Evolutionary conservation across 2,113 vertebrate genomes (phyloP).

Genomic region (Acanthisitta chloris): DNA sequence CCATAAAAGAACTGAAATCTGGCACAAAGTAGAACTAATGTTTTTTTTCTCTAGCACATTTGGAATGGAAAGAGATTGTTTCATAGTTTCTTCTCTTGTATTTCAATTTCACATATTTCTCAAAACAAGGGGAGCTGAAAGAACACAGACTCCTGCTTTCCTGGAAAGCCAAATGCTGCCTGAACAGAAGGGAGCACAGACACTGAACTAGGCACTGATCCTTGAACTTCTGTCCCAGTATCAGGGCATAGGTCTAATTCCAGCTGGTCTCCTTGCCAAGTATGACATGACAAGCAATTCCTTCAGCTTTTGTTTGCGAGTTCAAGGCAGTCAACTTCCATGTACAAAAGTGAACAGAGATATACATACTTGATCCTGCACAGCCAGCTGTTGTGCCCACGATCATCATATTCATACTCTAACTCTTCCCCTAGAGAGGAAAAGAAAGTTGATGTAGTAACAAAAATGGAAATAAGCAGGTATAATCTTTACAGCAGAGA

Average conservation of each 20-base stretch:
- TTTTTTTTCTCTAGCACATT: not conserved
- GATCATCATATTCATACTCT: slow-evolving; percentile 95
- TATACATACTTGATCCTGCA: slow-evolving; percentile 90
- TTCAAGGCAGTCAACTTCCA: not conserved
- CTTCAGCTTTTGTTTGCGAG: not conserved
- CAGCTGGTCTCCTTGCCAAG: not conserved
- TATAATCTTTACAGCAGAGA: not conserved
- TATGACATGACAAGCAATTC: not conserved
- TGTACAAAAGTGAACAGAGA: not conserved
- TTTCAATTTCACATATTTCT: not conserved
- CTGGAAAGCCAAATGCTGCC: not conserved
- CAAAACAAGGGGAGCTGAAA: not conserved
- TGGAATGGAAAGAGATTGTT: not conserved
- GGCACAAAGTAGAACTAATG: not conserved
- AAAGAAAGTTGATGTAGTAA: not conserved
- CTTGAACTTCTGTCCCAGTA: not conserved
- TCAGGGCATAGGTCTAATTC: not conserved
- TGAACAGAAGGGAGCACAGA: not conserved
- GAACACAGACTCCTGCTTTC: not conserved
- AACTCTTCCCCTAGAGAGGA: slow-evolving; percentile 88
- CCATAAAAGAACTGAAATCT: not conserved
- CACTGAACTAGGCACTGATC: not conserved
- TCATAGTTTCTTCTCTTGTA: not conserved
- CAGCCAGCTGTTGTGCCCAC: slow-evolving; percentile 90
- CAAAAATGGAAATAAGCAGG: not conserved